A percentile compares a stretch with the other conserved stretches of the same genome.
Conservation (phyloP, 2,113 vertebrate genomes). For the Sander vitreus region DNA sequence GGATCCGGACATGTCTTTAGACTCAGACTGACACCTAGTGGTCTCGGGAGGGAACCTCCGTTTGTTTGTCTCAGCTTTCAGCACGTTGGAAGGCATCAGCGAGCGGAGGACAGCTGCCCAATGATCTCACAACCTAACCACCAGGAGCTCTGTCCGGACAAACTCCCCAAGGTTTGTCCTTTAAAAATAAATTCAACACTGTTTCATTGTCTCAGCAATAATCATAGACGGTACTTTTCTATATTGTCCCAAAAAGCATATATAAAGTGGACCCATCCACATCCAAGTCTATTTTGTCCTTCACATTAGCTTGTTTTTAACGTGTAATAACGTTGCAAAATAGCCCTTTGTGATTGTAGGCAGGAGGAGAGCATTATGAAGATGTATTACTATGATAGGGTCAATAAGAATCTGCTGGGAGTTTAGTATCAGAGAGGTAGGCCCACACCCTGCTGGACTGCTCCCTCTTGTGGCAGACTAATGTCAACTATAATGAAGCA, state of each 20-base stretch:
- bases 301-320: not conserved
- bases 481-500: not conserved
- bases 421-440: not conserved
- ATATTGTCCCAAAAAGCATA: not conserved
- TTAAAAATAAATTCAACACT: not conserved
- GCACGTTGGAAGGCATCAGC: conserved; percentile 10
- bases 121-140: conserved; percentile 11
- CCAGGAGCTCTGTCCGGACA: conserved; percentile 8
- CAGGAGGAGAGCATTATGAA: conserved; percentile 11
- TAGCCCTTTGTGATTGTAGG: not conserved
- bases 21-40: conserved; percentile 77
- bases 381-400: not conserved
- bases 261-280: not conserved
- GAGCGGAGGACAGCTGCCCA: conserved; percentile 12
- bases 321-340: not conserved
- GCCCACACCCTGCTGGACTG: conserved; percentile 1
- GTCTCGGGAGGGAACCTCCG: conserved; percentile 23
- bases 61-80: conserved; percentile 56
- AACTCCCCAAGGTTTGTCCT: not conserved
- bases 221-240: too few relatives aligned
- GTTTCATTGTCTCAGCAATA: not conserved
- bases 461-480: conserved; percentile 66
- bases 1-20: conserved; percentile 30
- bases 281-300: not conserved
- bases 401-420: conserved; percentile 22